These are phyloP conservation scores for Pseudomyrmex cubaensis DNA, from an alignment of 1,140 invertebrate genomes.

Conservation along the genomic window DNA sequence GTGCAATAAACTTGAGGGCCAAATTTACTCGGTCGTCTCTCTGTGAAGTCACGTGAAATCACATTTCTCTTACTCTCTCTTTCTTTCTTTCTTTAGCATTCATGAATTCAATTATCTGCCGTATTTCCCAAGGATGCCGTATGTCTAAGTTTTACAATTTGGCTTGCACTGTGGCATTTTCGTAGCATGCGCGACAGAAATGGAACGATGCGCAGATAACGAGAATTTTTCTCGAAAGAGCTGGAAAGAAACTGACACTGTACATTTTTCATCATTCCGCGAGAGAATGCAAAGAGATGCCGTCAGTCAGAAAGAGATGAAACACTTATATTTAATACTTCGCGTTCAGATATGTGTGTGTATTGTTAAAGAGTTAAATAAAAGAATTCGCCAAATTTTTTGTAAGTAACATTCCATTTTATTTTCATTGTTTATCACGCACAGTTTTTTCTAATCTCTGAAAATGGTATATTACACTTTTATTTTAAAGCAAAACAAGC, in stretches of 20 bases:
- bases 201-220: constrained; percentile 41
- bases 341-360: background rate
- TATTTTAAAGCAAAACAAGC: background rate
- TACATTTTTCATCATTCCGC: constrained; percentile 62
- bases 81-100: constrained; percentile 48
- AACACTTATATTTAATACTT: constrained; percentile 22
- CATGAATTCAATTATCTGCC: constrained; percentile 62
- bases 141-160: constrained; percentile 56
- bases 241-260: constrained; percentile 41
- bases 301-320: constrained; percentile 18
- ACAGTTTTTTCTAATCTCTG: too few relatives aligned
- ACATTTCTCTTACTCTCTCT: constrained; percentile 11
- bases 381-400: background rate
- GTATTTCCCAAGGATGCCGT: constrained; percentile 47
- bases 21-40: background rate
- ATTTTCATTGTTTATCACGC: background rate
- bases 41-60: constrained; percentile 6
- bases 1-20: background rate
- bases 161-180: constrained; percentile 26
- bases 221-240: constrained; percentile 46
- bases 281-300: constrained; percentile 19
- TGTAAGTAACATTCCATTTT: background rate
- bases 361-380: constrained; percentile 12
- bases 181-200: constrained; percentile 38
- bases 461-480: background rate